Evolutionary conservation across 1,140 invertebrate species (phyloP), one percentile per base, ranked within the genome.

Genomic region (Bombus turneri): DNA sequence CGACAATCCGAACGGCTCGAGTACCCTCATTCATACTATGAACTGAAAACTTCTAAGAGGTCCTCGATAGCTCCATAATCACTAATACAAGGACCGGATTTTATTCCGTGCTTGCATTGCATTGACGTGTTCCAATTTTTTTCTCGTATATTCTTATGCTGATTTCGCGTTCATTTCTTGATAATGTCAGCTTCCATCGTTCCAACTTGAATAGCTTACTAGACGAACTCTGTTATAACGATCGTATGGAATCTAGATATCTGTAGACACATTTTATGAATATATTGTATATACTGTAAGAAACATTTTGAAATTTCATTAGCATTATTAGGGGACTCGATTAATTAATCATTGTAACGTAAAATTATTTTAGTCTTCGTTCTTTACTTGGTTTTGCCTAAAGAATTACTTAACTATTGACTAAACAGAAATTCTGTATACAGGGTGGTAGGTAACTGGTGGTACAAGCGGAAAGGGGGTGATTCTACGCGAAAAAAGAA

Each of bases 21-120:
- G 62, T 71, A 81, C 34, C 68, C 79, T 75, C 22, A 37, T 57
- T 69, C 57, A 22, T 69, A 34, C 28, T n/a, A 59, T 25, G 71
- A 28, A 59, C 34, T 57, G 71, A 41, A 31, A 86, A 57, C n/a
- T 81, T 37, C 43, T 53, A 59, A 86, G 59, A 37, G 71, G 28
- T 64, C 66, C 71, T 86, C 47, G 37, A 34, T 71, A 22, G 57
- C 13, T 68, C 34, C 28, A 69, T 73, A 81, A 81, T 81, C 84
- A 13, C 47, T 80, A 68, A 74, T 81, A 25, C 41, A 34, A 68
- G 31, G 37, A 76, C 72, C 71, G 25, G 18, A 71, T 85, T 80
- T 62, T 71, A 71, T 47, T 43, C 72, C 25, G 22, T 31, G 8
- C 18, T 72, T 57, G 39, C 57, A 12, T n/a, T 39, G 4, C 64